These are phyloP conservation scores for Sthenelais limicola DNA, from an alignment of 2,888 invertebrate species.

Conservation along the genomic window DNA sequence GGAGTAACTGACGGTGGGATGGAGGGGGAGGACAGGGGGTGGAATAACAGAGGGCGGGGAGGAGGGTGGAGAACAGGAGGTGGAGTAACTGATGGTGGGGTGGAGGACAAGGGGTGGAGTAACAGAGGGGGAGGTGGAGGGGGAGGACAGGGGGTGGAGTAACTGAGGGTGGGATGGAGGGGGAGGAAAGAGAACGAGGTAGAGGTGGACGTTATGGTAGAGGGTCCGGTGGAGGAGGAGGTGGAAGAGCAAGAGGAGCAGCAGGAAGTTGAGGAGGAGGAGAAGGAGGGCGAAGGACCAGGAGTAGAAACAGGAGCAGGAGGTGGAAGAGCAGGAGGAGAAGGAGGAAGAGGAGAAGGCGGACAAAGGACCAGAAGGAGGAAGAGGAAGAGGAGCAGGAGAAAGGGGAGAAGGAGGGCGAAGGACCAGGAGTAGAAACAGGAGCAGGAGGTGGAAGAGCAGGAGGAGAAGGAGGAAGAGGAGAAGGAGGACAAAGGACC, in stretches of 20 bases:
- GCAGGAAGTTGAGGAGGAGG: constrained; percentile 8
- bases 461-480: background rate
- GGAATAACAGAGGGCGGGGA: background rate
- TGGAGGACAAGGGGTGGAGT: background rate
- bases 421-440: too few relatives aligned
- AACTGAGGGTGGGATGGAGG: background rate
- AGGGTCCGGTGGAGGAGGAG: constrained; percentile 5
- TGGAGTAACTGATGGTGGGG: background rate
- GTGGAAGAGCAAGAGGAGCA: constrained; percentile 1
- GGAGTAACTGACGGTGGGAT: too few relatives aligned
- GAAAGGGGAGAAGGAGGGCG: background rate
- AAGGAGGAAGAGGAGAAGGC: background rate
- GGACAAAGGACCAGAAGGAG: background rate
- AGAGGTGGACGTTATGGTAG: background rate
- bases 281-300: constrained; percentile 13
- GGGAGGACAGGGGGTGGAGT: too few relatives aligned
- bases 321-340: background rate
- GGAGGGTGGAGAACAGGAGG: background rate
- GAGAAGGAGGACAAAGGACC: background rate
- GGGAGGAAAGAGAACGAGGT: background rate
- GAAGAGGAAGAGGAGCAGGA: background rate
- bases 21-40: background rate
- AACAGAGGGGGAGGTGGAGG: background rate
- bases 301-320: background rate
- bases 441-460: background rate